phyloP scores from a whole-genome alignment of 1,140 invertebrate species.

The Macrostomum lignano region DNA sequence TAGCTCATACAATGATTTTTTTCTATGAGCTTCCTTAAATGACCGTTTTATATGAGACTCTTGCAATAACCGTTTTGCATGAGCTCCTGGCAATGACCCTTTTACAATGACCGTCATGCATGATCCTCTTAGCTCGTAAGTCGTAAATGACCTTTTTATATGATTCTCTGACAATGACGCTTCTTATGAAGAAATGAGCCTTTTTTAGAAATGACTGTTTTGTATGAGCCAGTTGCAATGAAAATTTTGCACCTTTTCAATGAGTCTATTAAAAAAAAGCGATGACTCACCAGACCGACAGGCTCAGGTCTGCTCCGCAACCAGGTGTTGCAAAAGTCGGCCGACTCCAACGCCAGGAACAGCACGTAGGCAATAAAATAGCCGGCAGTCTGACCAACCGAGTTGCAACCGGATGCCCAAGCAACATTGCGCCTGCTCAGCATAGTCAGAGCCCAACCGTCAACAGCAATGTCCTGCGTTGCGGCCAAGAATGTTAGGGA shows the following conservation, averaged over 20 bases:
- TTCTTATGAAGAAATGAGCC: too few relatives aligned
- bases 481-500: slow-evolving; percentile 74
- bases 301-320: slow-evolving; percentile 41
- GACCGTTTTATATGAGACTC: too few relatives aligned
- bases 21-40: too few relatives aligned
- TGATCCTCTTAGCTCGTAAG: too few relatives aligned
- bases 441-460: slow-evolving; percentile 98
- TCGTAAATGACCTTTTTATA: too few relatives aligned
- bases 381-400: slow-evolving; percentile 84
- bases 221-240: too few relatives aligned
- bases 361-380: slow-evolving; percentile 87
- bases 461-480: slow-evolving; percentile 95
- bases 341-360: slow-evolving; percentile 81
- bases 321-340: slow-evolving; percentile 78
- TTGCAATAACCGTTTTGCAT: too few relatives aligned
- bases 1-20: too few relatives aligned
- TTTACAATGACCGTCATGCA: too few relatives aligned
- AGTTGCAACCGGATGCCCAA: slow-evolving; percentile 95
- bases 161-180: too few relatives aligned
- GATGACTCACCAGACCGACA: slow-evolving; percentile 50
- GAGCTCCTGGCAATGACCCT: too few relatives aligned
- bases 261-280: slow-evolving; percentile 32
- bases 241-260: slow-evolving; percentile 7
- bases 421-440: slow-evolving; percentile 60
- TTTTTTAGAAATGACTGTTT: too few relatives aligned